A percentile compares a stretch with the other conserved stretches of the same genome.
phyloP scores from a whole-genome alignment of 1,140 invertebrate species.

The Bicyclus anynana region DNA sequence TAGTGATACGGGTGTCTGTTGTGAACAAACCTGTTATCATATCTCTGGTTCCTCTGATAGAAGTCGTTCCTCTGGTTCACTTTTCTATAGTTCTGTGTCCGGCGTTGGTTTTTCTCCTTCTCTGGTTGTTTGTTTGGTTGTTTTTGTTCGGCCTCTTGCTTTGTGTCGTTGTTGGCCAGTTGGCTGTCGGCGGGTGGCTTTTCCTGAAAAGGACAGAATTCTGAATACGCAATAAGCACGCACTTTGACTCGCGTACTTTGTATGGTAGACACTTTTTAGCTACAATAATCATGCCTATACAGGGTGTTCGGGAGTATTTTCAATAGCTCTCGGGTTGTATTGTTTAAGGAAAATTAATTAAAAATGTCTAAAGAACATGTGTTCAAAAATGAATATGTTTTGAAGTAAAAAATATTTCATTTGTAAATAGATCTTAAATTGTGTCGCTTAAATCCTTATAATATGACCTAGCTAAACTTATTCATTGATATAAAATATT shows the following conservation, averaged over 20 bases:
- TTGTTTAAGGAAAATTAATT: too few relatives aligned
- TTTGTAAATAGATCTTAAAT: too few relatives aligned
- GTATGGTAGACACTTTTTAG: background rate
- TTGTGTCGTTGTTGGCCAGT: slow-evolving; percentile 22
- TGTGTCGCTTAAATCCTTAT: too few relatives aligned
- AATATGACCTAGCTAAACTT: too few relatives aligned
- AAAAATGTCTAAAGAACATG: too few relatives aligned
- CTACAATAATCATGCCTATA: too few relatives aligned
- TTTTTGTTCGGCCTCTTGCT: slow-evolving; percentile 31
- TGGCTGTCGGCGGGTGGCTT: slow-evolving; percentile 20
- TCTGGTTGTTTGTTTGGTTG: slow-evolving; percentile 41
- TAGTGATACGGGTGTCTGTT: slow-evolving; percentile 64
- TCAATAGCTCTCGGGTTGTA: too few relatives aligned
- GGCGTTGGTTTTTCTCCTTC: slow-evolving; percentile 44
- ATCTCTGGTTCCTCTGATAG: slow-evolving; percentile 63
- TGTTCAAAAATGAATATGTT: too few relatives aligned
- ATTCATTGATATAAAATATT: too few relatives aligned
- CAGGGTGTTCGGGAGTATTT: too few relatives aligned
- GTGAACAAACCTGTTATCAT: slow-evolving; percentile 58
- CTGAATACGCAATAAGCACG: background rate
- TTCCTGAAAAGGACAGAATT: background rate
- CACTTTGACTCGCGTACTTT: background rate
- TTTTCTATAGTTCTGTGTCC: slow-evolving; percentile 55
- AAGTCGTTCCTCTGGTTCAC: slow-evolving; percentile 55
- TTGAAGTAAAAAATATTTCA: too few relatives aligned